These are phyloP conservation scores for Sus cebifrons DNA, from an alignment of 2,797 vertebrate genomes.

Conservation along the genomic window DNA sequence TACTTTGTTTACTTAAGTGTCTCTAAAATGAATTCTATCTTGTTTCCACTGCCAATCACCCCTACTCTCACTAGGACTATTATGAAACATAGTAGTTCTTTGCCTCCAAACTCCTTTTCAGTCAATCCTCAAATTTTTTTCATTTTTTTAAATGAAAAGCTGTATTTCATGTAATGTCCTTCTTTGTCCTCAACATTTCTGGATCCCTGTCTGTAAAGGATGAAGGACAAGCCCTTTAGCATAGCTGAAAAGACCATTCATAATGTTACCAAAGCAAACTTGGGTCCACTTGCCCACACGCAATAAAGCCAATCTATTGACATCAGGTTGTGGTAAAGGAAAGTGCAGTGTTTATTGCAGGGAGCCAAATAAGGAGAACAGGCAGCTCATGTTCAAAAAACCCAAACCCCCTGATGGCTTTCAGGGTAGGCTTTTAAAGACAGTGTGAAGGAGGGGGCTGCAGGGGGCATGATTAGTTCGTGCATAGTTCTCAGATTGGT, in stretches of 20 bases:
- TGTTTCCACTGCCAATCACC: neutral
- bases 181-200: constrained; percentile 12
- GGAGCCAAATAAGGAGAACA: no score
- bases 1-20: neutral
- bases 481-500: no score
- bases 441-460: no score
- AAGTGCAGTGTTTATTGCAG: no score
- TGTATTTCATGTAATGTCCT: neutral
- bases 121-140: neutral
- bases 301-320: no score
- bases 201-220: neutral
- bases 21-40: neutral
- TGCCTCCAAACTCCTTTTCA: neutral
- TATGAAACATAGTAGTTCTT: neutral
- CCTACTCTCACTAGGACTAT: neutral
- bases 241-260: neutral
- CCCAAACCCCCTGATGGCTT: no score
- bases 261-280: neutral
- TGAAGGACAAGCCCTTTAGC: neutral
- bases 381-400: no score
- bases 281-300: no score
- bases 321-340: no score
- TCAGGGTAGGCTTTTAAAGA: no score
- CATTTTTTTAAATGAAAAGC: neutral
- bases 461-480: no score